These are phyloP conservation scores for Astropecten irregularis DNA, from an alignment of 53 echinoderm and acorn worm species.

Conservation along the genomic window DNA sequence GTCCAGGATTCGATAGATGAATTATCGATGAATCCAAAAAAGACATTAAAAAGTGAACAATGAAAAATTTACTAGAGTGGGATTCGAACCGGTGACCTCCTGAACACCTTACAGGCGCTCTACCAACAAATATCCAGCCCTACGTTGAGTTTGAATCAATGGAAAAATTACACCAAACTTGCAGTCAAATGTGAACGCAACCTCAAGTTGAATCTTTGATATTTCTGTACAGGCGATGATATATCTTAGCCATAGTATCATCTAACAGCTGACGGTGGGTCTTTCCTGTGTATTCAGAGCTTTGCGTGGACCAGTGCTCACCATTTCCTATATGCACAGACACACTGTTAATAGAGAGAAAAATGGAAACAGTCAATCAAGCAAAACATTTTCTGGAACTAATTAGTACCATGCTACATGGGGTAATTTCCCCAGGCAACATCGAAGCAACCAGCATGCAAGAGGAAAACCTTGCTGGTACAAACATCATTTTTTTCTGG, in stretches of 20 bases:
- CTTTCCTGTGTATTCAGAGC: slow-evolving; percentile 63
- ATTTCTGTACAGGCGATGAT: slow-evolving; percentile 65
- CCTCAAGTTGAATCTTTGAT: slow-evolving; percentile 53
- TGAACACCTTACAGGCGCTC: no score
- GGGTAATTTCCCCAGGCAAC: no score
- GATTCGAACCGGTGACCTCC: no score
- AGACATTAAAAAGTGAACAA: no score
- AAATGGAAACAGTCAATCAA: background rate
- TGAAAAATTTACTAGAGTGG: no score
- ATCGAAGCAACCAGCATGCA: no score
- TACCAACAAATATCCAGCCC: no score
- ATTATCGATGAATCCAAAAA: no score
- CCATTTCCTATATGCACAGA: slow-evolving; percentile 67
- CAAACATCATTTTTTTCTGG: no score
- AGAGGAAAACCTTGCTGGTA: no score
- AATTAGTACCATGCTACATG: background rate
- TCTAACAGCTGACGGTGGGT: slow-evolving; percentile 78
- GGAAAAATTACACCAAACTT: background rate
- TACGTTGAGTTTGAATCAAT: no score
- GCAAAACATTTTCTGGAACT: background rate
- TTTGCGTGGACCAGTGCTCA: slow-evolving; percentile 68
- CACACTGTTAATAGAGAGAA: slow-evolving; percentile 50
- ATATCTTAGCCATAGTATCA: slow-evolving; percentile 76
- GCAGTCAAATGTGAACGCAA: background rate
- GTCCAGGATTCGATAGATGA: no score